Evolutionary conservation across 2,888 invertebrate species (phyloP), one percentile per base, ranked within the genome.

Genomic region (Chromoteleia sp.): DNA sequence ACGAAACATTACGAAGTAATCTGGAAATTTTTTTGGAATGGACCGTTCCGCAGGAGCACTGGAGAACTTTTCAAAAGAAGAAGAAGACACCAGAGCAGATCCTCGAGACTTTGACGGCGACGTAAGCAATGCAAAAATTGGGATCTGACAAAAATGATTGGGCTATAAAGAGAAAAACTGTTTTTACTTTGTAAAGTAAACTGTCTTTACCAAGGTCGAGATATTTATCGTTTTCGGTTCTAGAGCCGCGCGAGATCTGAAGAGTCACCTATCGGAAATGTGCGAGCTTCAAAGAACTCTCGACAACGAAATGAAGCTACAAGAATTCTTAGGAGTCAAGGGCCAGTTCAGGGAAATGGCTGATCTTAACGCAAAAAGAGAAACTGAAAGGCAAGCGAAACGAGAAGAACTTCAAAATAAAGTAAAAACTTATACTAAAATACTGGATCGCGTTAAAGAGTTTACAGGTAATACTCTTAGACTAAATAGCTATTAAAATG

Each of bases 261-360:
- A 92, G 63, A 91, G 92, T 17, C 93, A 94, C 86, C 93, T 93
- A 39, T 92, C 93, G 93, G 98, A 98, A 93, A 97, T 98, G 93
- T 94, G 97, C 50, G 97, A 97, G 88, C 94, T 98, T 70, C 96
- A 97, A 87, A 93, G 98, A 0, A 95, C 96, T 77, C 92, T 98
- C 36, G 97, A 98, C 89, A 96, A 97, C 90, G 97, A 97, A 89
- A 93, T 96, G 86, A 96, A 96, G 86, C 92, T 98, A 29, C 95
- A 97, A 86, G 95, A 96, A 87, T 98, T 98, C 91, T 94, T 98
- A 67, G 95, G 96, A 4, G 95, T 96, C 0, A 98, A 98, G 91
- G 96, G 96, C 0, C 97, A 97, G 81, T 95, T 95, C 84, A 92
- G 97, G 0, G 93, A 95, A 39, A 95, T 96, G 86, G 94, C 94